Evolutionary conservation across 2,113 vertebrate species (phyloP).

Genomic region (Mobula hypostoma): DNA sequence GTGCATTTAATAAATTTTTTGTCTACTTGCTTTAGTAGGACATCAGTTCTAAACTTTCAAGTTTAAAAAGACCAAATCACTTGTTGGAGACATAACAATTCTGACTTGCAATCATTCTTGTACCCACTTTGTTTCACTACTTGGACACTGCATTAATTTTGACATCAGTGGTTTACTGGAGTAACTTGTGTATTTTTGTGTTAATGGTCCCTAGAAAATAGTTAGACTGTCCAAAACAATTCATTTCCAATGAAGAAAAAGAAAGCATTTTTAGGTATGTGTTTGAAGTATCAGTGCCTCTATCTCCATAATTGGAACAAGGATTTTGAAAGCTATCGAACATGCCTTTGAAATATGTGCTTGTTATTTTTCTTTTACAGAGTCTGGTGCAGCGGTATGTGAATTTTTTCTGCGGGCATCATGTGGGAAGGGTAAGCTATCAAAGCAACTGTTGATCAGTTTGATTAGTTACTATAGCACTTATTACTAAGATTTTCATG

Average conservation of each 20-base stretch:
- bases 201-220: background rate
- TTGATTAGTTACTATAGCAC: background rate
- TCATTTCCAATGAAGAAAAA: background rate
- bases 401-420: constrained; percentile 93
- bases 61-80: no score
- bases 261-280: background rate
- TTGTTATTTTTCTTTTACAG: constrained; percentile 54
- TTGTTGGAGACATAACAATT: no score
- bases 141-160: background rate
- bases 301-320: background rate
- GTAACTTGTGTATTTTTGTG: background rate
- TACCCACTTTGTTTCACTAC: background rate
- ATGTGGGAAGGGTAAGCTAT: constrained; percentile 81
- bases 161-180: background rate
- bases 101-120: background rate
- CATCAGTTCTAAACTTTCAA: background rate
- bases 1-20: background rate
- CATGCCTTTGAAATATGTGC: background rate
- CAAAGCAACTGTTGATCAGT: no score
- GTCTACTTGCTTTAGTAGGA: background rate
- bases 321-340: background rate
- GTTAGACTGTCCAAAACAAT: background rate
- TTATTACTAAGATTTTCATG: background rate
- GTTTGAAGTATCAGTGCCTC: background rate
- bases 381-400: constrained; percentile 92